Evolutionary conservation across 2,797 vertebrate species (phyloP).

Genomic region (Chloroceryle amazona): DNA sequence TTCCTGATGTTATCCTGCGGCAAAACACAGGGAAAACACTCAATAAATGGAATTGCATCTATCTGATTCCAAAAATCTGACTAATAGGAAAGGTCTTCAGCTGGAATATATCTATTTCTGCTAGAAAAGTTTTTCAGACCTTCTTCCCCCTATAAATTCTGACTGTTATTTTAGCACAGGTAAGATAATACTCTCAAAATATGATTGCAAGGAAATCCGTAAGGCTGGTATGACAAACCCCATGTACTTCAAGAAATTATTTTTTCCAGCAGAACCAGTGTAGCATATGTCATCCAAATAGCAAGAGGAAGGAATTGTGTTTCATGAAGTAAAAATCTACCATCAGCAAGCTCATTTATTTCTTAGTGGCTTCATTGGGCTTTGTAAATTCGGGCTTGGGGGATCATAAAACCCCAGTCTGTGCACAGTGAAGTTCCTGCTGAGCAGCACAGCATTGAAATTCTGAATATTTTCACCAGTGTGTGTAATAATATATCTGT

Average conservation of each 20-base stretch:
- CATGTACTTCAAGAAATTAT: neutral
- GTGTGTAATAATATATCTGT: neutral
- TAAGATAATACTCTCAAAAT: conserved; percentile 26
- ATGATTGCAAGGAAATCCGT: neutral
- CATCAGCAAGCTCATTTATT: neutral
- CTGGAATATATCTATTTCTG: conserved; percentile 10
- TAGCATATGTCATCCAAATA: neutral
- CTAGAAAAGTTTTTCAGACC: neutral
- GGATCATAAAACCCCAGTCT: neutral
- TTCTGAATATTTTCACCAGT: neutral
- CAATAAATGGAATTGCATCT: conserved; percentile 37
- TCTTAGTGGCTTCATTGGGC: neutral
- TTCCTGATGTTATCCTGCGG: neutral
- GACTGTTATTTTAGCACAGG: conserved; percentile 21
- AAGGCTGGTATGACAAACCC: neutral
- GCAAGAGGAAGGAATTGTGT: neutral
- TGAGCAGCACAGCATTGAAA: neutral
- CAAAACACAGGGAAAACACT: conserved; percentile 25
- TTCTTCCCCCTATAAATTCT: conserved; percentile 4
- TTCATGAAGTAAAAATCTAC: neutral
- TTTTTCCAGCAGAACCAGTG: neutral
- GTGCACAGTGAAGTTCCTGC: neutral
- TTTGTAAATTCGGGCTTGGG: neutral
- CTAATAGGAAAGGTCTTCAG: neutral
- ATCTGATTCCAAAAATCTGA: neutral